Percentiles rank a stretch among this genome's conserved stretches.
These are phyloP conservation scores for Eulimnadia texana DNA, from an alignment of 1,140 invertebrate species.

Conservation along the genomic window DNA sequence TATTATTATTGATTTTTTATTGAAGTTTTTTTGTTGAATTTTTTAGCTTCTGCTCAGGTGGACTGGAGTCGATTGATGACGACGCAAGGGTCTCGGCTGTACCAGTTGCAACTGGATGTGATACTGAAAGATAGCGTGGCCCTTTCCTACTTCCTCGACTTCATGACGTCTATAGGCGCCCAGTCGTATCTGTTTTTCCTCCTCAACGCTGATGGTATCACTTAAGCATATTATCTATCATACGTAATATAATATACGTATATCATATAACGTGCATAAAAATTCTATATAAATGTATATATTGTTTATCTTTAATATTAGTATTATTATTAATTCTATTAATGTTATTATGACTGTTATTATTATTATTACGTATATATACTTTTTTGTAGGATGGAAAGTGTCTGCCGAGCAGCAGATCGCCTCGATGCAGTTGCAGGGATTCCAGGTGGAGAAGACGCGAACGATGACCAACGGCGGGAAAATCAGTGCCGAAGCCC, in stretches of 20 bases:
- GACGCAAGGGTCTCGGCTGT: conserved; percentile 40
- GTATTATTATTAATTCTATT: background rate
- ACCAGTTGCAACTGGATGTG: conserved; percentile 54
- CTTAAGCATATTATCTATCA: no score
- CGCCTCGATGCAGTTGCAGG: conserved; percentile 37
- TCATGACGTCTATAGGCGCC: conserved; percentile 51
- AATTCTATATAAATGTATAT: background rate
- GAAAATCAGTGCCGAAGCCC: conserved; percentile 15
- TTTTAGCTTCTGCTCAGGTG: background rate
- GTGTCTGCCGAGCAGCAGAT: conserved; percentile 61
- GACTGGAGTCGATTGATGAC: conserved; percentile 38
- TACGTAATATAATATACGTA: conserved; percentile 17
- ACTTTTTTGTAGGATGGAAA: conserved; percentile 45
- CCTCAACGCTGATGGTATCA: conserved; percentile 61
- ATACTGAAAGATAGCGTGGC: conserved; percentile 67
- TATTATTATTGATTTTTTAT: background rate
- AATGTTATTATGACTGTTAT: background rate
- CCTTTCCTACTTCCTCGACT: conserved; percentile 67
- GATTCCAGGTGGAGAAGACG: conserved; percentile 18
- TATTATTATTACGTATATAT: no score
- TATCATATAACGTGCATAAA: background rate
- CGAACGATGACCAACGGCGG: conserved; percentile 22
- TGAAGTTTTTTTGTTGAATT: background rate
- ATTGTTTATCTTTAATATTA: background rate
- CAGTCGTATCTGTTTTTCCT: conserved; percentile 69